A percentile compares a stretch with the other conserved stretches of the same genome.
These are phyloP conservation scores for Polietes domitor DNA, from an alignment of 2,888 invertebrate genomes.

Conservation along the genomic window DNA sequence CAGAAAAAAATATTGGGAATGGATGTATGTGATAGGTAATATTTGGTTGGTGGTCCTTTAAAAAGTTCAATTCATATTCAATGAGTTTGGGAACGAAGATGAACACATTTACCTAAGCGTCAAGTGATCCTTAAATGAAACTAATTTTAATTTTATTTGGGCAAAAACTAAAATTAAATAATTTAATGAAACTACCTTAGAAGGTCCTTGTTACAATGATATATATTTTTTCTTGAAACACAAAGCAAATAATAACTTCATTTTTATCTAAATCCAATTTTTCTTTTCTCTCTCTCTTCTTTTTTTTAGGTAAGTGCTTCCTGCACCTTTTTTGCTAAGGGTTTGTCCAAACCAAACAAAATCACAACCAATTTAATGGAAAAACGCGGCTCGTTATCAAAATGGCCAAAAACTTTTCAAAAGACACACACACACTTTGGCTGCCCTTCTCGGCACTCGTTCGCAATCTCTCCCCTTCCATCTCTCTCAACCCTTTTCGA, in stretches of 20 bases:
- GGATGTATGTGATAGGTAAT: background rate
- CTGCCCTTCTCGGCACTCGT: background rate
- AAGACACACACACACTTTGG: background rate
- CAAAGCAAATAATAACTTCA: background rate
- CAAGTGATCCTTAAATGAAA: no score
- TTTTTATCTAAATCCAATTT: background rate
- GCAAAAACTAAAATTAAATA: no score
- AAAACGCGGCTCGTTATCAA: background rate
- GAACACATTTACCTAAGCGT: background rate
- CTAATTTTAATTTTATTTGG: no score
- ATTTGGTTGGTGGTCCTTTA: background rate
- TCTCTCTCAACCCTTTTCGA: background rate
- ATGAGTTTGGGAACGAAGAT: background rate
- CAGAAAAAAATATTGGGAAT: background rate
- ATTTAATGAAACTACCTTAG: no score
- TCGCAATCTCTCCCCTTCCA: background rate
- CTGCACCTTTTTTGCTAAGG: background rate
- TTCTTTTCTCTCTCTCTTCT: background rate
- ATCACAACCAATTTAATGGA: background rate
- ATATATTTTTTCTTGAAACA: background rate
- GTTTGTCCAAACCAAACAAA: background rate
- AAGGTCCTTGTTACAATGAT: no score
- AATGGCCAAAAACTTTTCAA: background rate
- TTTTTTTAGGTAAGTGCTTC: slow-evolving; percentile 31
- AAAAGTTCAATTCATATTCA: background rate